Evolutionary conservation across 2,888 invertebrate genomes (phyloP).

Genomic region (Agonopterix arenella): DNA sequence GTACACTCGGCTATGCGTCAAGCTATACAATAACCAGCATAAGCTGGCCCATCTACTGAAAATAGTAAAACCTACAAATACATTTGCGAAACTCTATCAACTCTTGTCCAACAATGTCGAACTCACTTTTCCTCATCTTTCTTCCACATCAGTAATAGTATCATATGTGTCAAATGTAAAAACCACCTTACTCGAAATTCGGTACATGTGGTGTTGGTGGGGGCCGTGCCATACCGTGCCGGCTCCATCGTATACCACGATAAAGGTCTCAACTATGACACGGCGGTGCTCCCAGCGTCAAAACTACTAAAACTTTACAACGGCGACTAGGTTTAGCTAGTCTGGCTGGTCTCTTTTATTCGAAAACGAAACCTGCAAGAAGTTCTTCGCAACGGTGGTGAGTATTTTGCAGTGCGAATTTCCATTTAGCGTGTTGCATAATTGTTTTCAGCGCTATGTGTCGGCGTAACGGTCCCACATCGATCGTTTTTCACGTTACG

Average conservation of each 20-base stretch:
- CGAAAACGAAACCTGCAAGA: slow-evolving; percentile 28
- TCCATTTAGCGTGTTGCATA: too few relatives aligned
- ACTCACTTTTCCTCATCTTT: too few relatives aligned
- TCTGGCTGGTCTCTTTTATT: slow-evolving; percentile 21
- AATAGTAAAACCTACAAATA: too few relatives aligned
- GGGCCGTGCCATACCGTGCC: slow-evolving; percentile 71
- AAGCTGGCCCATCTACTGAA: too few relatives aligned
- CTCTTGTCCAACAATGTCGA: too few relatives aligned
- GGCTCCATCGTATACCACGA: slow-evolving; percentile 49
- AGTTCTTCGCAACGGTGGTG: slow-evolving; percentile 33
- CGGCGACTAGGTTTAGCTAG: slow-evolving; percentile 29
- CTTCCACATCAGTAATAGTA: not conserved
- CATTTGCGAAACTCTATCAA: too few relatives aligned
- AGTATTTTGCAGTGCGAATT: slow-evolving; percentile 13
- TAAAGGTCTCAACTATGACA: slow-evolving; percentile 66
- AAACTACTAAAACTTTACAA: slow-evolving; percentile 62
- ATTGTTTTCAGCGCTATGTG: too few relatives aligned
- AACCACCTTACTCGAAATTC: slow-evolving; percentile 45
- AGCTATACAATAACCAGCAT: too few relatives aligned
- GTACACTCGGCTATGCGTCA: too few relatives aligned
- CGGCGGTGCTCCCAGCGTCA: slow-evolving; percentile 57
- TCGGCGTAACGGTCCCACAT: too few relatives aligned
- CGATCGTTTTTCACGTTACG: too few relatives aligned
- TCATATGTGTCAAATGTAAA: slow-evolving; percentile 30
- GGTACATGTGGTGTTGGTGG: slow-evolving; percentile 58